Evolutionary conservation across 1,140 invertebrate genomes (phyloP).

Genomic region (Eriocheir sinensis): DNA sequence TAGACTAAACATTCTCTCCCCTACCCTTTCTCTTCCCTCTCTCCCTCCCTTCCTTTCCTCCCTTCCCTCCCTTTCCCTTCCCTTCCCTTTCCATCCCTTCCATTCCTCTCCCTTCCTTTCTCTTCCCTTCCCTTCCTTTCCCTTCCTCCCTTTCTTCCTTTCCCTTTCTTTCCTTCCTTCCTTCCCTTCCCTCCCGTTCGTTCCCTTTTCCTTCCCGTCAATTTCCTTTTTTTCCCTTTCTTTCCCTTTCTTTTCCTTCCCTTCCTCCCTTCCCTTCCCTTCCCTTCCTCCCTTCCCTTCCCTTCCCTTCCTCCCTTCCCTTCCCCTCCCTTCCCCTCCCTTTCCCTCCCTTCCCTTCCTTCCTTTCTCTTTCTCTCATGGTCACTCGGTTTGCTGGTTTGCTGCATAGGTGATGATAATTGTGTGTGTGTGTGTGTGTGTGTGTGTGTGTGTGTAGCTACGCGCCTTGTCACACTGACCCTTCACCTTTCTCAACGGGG

Average conservation of each 20-base stretch:
- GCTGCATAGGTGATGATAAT: background rate
- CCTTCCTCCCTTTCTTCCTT: background rate
- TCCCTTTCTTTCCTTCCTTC: too few species aligned
- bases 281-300: background rate
- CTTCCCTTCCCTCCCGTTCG: too few species aligned
- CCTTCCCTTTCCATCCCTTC: too few species aligned
- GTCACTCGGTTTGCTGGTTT: too few species aligned
- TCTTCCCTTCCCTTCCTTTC: background rate
- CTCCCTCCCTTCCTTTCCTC: background rate
- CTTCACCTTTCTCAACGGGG: too few species aligned
- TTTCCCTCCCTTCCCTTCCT: background rate
- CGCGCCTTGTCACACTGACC: background rate
- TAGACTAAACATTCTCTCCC: too few species aligned
- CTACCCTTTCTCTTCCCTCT: background rate
- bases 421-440: slow-evolving; percentile 22
- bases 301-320: background rate
- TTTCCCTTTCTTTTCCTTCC: background rate
- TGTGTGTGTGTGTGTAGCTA: background rate
- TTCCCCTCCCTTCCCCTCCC: background rate
- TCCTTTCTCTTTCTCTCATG: too few species aligned
- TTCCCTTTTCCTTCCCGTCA: too few species aligned
- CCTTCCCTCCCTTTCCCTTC: background rate
- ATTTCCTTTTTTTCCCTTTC: background rate
- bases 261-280: too few species aligned
- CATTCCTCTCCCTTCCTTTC: too few species aligned